Percentiles rank a stretch among this genome's conserved stretches.
These are phyloP conservation scores for Zeugodacus cucurbitae DNA, from an alignment of 1,140 invertebrate species.

Conservation along the genomic window DNA sequence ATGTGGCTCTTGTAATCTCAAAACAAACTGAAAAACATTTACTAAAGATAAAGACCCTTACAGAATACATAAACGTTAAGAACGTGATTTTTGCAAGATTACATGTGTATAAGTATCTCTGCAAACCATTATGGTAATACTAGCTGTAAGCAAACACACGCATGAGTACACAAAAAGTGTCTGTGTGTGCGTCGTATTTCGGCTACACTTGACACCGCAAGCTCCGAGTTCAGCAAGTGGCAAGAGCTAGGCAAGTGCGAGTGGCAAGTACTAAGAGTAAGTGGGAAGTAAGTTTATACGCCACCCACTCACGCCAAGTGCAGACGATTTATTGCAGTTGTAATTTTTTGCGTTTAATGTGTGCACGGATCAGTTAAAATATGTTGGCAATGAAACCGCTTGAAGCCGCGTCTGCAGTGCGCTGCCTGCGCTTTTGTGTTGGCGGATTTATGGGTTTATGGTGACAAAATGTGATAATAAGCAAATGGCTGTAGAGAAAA, in stretches of 20 bases:
- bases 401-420: not conserved
- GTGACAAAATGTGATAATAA: conserved; percentile 25
- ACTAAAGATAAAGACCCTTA: not conserved
- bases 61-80: not conserved
- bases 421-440: not conserved
- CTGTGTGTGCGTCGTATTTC: not conserved
- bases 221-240: not conserved
- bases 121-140: not conserved
- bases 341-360: conserved; percentile 34
- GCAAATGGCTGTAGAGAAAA: not conserved
- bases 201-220: conserved; percentile 17
- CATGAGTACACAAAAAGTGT: not conserved
- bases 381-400: conserved; percentile 34
- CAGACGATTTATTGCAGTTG: conserved; percentile 35
- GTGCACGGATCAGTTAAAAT: not conserved
- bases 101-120: not conserved
- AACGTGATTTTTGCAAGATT: not conserved
- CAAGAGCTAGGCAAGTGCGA: not conserved
- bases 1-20: too few species aligned
- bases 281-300: not conserved
- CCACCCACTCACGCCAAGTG: conserved; percentile 21
- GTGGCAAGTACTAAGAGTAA: not conserved
- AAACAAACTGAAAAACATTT: too few species aligned
- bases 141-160: not conserved
- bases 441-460: not conserved